phyloP scores from a whole-genome alignment of 2,113 vertebrate species.

The Nothobranchius kuhntae region DNA sequence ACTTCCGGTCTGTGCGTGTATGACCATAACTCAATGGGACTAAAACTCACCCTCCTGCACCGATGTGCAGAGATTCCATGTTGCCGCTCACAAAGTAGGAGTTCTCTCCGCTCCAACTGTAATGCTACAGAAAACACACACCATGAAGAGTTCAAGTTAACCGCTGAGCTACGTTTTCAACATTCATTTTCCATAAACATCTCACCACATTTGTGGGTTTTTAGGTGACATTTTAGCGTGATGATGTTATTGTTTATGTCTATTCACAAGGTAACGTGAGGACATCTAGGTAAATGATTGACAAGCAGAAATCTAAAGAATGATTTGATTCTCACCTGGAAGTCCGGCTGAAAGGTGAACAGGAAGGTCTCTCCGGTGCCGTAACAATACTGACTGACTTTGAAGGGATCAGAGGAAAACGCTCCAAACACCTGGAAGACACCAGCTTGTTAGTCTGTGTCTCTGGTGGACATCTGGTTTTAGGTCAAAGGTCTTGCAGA shows the following conservation, averaged over 20 bases:
- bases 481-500: rapidly evolving
- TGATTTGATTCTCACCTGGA: slow-evolving; percentile 81
- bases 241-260: no score
- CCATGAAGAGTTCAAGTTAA: no score
- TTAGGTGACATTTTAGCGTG: no score
- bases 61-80: slow-evolving; percentile 87
- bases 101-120: slow-evolving; percentile 94
- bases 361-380: slow-evolving; percentile 97
- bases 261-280: no score
- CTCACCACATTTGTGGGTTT: no score
- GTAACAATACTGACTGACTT: slow-evolving; percentile 91
- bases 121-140: slow-evolving; percentile 75
- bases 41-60: slow-evolving; percentile 90
- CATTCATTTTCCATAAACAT: no score
- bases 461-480: neutral
- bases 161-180: no score
- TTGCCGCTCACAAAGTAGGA: slow-evolving; percentile 94
- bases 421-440: slow-evolving; percentile 90
- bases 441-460: neutral
- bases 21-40: neutral
- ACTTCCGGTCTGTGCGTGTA: neutral
- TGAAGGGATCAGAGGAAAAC: slow-evolving; percentile 92
- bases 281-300: no score
- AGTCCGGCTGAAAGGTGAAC: slow-evolving; percentile 90
- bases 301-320: no score